Conservation (phyloP, 53 echinoderm and acorn worm species). For the Holothuria scabra region DNA sequence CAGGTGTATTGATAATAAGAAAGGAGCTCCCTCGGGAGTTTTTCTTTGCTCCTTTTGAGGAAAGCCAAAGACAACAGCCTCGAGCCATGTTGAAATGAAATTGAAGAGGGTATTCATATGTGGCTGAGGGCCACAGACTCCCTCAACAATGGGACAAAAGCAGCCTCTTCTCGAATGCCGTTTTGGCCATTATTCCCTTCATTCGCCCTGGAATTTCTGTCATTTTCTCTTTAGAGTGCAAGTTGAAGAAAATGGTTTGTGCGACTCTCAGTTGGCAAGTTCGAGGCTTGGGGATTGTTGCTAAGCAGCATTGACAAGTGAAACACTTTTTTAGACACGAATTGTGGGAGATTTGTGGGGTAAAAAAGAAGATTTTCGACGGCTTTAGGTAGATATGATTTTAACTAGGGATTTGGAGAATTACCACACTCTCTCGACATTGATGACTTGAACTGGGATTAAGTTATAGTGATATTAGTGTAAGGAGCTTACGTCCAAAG, state of each 20-base stretch:
- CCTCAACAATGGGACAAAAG: slow-evolving; percentile 40
- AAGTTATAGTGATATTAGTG: slow-evolving; percentile 27
- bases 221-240: slow-evolving; percentile 14
- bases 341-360: slow-evolving; percentile 24
- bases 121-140: slow-evolving; percentile 37
- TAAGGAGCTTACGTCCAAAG: slow-evolving; percentile 34
- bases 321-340: slow-evolving; percentile 25
- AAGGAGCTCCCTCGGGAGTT: slow-evolving; percentile 28
- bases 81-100: slow-evolving; percentile 37
- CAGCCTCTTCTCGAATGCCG: slow-evolving; percentile 15
- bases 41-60: slow-evolving; percentile 38
- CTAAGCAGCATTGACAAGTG: slow-evolving; percentile 36
- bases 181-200: slow-evolving; percentile 40
- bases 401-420: slow-evolving; percentile 25
- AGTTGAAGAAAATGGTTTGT: background rate
- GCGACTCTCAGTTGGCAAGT: slow-evolving; percentile 26
- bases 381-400: slow-evolving; percentile 38
- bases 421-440: slow-evolving; percentile 17
- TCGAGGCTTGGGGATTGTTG: slow-evolving; percentile 36
- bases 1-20: slow-evolving; percentile 48
- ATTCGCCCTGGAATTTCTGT: slow-evolving; percentile 33
- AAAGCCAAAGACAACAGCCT: slow-evolving; percentile 42
- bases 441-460: slow-evolving; percentile 36
- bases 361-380: slow-evolving; percentile 2
- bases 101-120: slow-evolving; percentile 45